Percentiles rank a stretch among this genome's conserved stretches.
Conservation (phyloP, 2,113 vertebrate species). For the Solenodon paradoxus region DNA sequence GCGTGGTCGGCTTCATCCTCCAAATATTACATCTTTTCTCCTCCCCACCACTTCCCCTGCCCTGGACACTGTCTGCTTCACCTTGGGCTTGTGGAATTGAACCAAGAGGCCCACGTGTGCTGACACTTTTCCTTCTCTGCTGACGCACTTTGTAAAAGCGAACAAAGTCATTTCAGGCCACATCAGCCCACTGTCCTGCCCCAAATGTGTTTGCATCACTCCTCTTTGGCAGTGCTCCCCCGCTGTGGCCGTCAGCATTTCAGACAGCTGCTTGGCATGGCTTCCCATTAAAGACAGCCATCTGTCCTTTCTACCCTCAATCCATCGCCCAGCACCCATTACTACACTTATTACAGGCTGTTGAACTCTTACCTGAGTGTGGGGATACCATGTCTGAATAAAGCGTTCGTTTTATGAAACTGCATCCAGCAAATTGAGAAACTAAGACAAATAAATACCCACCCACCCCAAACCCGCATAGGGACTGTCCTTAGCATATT, state of each 20-base stretch:
- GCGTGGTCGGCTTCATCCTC: no score
- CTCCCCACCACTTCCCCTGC: not conserved
- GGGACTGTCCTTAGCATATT: not conserved
- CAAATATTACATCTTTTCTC: not conserved
- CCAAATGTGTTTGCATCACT: not conserved
- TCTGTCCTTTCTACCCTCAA: no score
- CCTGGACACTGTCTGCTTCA: not conserved
- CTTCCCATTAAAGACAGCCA: not conserved
- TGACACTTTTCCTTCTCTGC: not conserved
- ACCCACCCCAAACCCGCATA: not conserved
- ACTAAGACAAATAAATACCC: not conserved
- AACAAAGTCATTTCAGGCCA: not conserved
- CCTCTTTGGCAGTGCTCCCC: not conserved
- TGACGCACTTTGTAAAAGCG: not conserved
- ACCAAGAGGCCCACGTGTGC: not conserved
- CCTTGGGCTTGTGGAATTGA: not conserved
- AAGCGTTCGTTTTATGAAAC: conserved; percentile 27
- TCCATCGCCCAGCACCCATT: no score
- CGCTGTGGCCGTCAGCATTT: conserved; percentile 18
- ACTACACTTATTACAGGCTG: not conserved
- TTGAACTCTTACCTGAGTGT: not conserved
- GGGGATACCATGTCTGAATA: not conserved
- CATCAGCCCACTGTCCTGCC: not conserved
- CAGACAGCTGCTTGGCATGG: conserved; percentile 9
- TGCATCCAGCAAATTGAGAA: not conserved